Conservation (phyloP, 2,888 invertebrate species). For the Chrysolina haemoptera region DNA sequence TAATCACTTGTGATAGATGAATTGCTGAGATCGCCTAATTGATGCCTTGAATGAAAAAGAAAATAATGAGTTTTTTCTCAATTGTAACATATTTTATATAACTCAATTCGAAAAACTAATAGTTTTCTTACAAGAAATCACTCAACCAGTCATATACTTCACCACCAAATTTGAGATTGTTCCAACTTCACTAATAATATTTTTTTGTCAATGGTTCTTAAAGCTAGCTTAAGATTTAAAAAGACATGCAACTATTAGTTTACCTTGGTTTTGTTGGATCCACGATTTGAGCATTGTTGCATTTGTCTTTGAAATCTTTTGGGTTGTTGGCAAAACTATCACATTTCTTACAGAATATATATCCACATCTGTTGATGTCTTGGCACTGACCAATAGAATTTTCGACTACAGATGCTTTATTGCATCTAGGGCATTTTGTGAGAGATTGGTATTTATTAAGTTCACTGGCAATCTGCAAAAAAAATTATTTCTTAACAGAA, state of each 20-base stretch:
- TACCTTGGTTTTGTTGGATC: conserved; percentile 36
- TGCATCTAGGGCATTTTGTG: conserved; percentile 62
- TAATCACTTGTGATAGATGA: conserved; percentile 46
- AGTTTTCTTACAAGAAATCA: no score
- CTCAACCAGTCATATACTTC: no score
- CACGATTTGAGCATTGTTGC: conserved; percentile 55
- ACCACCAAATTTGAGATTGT: no score
- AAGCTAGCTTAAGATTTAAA: no score
- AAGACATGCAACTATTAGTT: no score
- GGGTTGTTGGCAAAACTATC: conserved; percentile 62
- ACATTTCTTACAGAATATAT: conserved; percentile 65
- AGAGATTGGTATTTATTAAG: conserved; percentile 62
- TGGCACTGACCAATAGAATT: conserved; percentile 65
- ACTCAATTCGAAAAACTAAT: neutral
- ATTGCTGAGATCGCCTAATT: conserved; percentile 53
- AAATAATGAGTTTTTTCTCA: neutral
- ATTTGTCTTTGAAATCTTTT: conserved; percentile 64
- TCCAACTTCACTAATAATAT: no score
- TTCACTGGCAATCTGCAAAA: conserved; percentile 55
- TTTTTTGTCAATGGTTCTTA: no score
- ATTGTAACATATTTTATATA: neutral
- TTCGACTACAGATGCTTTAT: conserved; percentile 61
- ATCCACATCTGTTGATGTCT: conserved; percentile 60
- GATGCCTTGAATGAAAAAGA: conserved; percentile 34
- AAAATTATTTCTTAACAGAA: no score